These are phyloP conservation scores for Smutsia temminckii DNA, from an alignment of 2,797 vertebrate genomes.

Conservation along the genomic window DNA sequence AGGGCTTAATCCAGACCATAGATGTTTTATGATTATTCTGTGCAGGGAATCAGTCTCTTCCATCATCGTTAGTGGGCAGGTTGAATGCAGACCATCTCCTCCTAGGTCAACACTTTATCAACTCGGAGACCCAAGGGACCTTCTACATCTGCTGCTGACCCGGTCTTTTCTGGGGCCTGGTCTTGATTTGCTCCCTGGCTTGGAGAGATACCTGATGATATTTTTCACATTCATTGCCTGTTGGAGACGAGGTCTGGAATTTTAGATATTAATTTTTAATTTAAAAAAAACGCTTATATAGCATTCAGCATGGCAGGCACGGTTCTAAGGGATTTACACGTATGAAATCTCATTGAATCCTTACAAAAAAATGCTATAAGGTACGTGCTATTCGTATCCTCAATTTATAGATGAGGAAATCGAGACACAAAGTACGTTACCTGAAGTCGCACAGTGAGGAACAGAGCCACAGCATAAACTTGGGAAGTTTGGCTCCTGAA, in stretches of 20 bases:
- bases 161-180: neutral
- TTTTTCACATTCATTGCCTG: neutral
- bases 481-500: neutral
- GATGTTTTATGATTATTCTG: slow-evolving; percentile 53
- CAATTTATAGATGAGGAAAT: neutral
- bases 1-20: slow-evolving; percentile 24
- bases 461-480: neutral
- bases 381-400: neutral
- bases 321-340: neutral
- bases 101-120: neutral
- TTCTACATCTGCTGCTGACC: neutral
- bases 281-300: neutral
- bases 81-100: neutral
- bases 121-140: neutral
- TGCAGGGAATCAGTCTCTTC: neutral
- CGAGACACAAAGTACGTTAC: neutral
- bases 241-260: neutral
- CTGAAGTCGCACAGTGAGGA: no score
- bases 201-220: neutral
- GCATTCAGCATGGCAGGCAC: neutral
- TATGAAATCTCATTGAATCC: neutral
- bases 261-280: neutral
- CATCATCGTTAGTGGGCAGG: neutral
- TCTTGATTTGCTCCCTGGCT: neutral
- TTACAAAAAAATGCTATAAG: neutral